Evolutionary conservation across 2,113 vertebrate genomes (phyloP), one percentile per base, ranked within the genome.

Genomic region (Neolamprologus hecqui): DNA sequence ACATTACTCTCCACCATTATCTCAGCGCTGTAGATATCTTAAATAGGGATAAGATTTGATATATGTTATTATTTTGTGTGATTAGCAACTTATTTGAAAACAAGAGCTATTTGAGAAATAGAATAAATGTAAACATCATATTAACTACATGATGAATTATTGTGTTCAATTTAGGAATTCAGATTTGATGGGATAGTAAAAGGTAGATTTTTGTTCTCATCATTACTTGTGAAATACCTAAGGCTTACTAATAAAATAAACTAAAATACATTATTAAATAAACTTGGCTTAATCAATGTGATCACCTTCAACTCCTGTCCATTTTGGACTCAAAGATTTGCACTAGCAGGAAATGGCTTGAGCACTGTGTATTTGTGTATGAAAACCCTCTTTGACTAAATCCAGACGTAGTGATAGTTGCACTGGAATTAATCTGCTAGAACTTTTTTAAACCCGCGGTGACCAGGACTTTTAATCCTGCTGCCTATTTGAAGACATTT

Each of bases 1-100:
- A 94, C 68, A 10, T 96, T 96, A 10, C 92, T 93, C 68, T 95
- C 93, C 73, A 96, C 86, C 94, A 91, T 83, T 45, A 96, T 14
- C 58, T 96, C 95, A 60, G 82, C 88, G 4, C 85, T 5, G 33
- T 86, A 94, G 12, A 63, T 28, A 4, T 93, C 79, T 45, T 70
- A 70, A 70, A 42, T 5, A 42, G 3, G 37, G 9, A 68, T 12
- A 37, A 37, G 17, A 68, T 19, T 33, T 60, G 28, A 60, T 60
- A 60, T 19, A 60, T 35, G 10, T 68, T 68, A 68, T 35, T 35
- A n/a, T 21, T 37, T 68, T 37, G 31, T 37, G 12, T 13, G 10
- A n/a, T 35, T 8, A 37, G 60, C 60, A 68, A 68, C 33, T 68
- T 37, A 21, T 35, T 68, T 68, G 4, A 13, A 37, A 7, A 33